A percentile compares a stretch with the other conserved stretches of the same genome.
Evolutionary conservation across 2,113 vertebrate genomes (phyloP).

Genomic region (Alaudala cheleensis): DNA sequence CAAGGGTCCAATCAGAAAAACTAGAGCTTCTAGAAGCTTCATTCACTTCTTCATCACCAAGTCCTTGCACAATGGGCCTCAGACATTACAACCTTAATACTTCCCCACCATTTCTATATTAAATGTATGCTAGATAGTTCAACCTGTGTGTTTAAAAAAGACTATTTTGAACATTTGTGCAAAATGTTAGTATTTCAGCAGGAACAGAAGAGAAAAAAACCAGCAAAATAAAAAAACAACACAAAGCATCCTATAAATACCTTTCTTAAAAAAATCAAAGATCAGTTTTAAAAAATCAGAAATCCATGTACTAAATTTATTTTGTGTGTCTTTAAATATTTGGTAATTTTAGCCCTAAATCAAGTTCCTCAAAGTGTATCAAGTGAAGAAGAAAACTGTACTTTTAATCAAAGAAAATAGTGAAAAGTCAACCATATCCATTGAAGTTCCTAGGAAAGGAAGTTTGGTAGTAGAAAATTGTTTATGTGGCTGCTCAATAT

Average conservation of each 20-base stretch:
- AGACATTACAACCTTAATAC: background rate
- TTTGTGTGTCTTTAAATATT: background rate
- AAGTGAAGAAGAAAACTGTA: background rate
- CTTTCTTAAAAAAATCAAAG: background rate
- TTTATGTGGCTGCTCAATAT: background rate
- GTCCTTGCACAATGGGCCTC: background rate
- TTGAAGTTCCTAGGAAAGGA: background rate
- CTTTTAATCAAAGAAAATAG: background rate
- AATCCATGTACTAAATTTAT: background rate
- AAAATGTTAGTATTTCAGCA: background rate
- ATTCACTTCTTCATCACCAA: background rate
- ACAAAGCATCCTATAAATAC: background rate
- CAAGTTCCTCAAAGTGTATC: background rate
- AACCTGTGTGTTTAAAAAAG: background rate
- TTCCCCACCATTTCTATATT: background rate
- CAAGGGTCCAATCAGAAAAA: background rate
- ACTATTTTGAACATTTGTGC: background rate
- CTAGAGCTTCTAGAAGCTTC: no score
- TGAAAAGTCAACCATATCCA: background rate
- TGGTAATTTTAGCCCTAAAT: background rate
- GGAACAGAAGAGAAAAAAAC: accelerated
- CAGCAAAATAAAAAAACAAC: background rate
- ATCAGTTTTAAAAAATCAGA: background rate
- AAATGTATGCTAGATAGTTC: background rate
- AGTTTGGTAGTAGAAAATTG: background rate